phyloP scores from a whole-genome alignment of 2,888 invertebrate species.

The Apodemia mormo region DNA sequence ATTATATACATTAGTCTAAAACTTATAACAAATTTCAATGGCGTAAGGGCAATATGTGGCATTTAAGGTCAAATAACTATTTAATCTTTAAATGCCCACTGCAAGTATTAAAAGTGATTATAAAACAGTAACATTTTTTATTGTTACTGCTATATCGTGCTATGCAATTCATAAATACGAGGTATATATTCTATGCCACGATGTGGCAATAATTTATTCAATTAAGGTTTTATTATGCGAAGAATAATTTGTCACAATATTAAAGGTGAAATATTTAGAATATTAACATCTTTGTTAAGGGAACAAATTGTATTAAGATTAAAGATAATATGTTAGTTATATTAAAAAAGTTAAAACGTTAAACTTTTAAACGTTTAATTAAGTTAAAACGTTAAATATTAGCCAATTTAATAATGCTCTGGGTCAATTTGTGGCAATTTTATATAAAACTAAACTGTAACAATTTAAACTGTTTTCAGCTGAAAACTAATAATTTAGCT shows the following conservation, averaged over 20 bases:
- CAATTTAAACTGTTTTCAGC: neutral
- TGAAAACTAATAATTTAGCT: neutral
- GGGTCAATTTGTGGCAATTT: neutral
- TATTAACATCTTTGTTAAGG: neutral
- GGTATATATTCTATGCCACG: neutral
- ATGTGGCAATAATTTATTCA: neutral
- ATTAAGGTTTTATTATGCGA: neutral
- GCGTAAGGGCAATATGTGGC: neutral
- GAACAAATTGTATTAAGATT: neutral
- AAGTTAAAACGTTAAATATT: neutral
- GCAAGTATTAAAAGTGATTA: too few relatives aligned
- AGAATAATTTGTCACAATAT: constrained; percentile 1
- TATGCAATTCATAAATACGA: constrained; percentile 7
- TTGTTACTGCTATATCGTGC: neutral
- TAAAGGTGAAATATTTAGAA: neutral
- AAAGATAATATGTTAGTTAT: neutral
- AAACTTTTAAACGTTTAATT: too few relatives aligned
- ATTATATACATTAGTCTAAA: too few relatives aligned
- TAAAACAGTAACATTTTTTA: neutral
- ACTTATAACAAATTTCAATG: too few relatives aligned
- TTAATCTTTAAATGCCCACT: too few relatives aligned
- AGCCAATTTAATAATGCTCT: neutral
- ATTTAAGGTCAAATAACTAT: neutral
- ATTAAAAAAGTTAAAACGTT: too few relatives aligned
- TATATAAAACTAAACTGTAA: neutral